Evolutionary conservation across 2,888 invertebrate genomes (phyloP).

Genomic region (Colletes collaris): DNA sequence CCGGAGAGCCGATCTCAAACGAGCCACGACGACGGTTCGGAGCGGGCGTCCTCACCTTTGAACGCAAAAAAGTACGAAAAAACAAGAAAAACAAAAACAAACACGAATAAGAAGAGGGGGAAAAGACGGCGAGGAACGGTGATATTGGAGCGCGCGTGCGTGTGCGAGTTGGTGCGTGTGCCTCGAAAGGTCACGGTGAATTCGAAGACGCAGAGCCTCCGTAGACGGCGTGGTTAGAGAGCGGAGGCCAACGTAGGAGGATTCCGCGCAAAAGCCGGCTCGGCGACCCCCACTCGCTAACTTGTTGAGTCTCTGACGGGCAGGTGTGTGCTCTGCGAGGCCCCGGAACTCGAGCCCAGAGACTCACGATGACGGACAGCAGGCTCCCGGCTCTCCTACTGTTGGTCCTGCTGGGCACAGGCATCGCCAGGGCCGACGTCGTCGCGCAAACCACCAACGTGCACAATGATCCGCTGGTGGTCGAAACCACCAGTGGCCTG

Average conservation of each 20-base stretch:
- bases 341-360: neutral
- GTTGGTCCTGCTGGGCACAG: constrained; percentile 42
- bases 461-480: constrained; percentile 90
- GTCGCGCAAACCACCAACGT: constrained; percentile 44
- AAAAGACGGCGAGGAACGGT: neutral
- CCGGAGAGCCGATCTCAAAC: too few relatives aligned
- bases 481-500: constrained; percentile 92
- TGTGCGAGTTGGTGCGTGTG: constrained; percentile 39
- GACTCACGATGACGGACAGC: constrained; percentile 31
- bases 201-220: constrained; percentile 11
- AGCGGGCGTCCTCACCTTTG: too few relatives aligned
- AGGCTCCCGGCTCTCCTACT: constrained; percentile 12
- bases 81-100: neutral
- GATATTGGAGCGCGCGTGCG: constrained; percentile 39
- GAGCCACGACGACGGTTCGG: too few relatives aligned
- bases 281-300: constrained; percentile 65
- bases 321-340: constrained; percentile 45
- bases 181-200: constrained; percentile 43
- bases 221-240: constrained; percentile 38
- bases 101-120: neutral
- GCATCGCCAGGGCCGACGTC: constrained; percentile 40
- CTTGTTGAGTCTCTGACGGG: constrained; percentile 71
- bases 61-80: too few relatives aligned
- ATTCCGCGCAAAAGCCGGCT: constrained; percentile 57
- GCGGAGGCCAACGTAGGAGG: constrained; percentile 25